Conservation (phyloP, 2,113 vertebrate species). For the Dipodomys ordii region DNA sequence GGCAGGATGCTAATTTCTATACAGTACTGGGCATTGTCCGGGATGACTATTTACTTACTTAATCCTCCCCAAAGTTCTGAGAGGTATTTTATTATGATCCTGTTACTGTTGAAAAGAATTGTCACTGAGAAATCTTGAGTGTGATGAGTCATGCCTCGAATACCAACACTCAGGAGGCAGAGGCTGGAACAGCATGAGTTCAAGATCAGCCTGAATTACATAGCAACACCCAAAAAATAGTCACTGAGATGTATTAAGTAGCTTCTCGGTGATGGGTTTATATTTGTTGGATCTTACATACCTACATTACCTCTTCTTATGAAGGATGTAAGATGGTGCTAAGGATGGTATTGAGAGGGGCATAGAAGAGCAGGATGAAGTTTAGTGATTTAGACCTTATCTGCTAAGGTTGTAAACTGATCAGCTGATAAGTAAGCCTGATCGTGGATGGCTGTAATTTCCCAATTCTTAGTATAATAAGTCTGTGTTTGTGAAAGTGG, state of each 20-base stretch:
- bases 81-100: neutral
- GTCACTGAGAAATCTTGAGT: neutral
- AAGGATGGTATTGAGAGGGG: too few species aligned
- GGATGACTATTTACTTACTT: neutral
- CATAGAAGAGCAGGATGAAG: neutral
- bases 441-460: neutral
- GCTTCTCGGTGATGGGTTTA: neutral
- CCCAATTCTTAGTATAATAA: neutral
- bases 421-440: neutral
- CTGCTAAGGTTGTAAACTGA: neutral
- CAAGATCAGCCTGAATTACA: neutral
- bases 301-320: neutral
- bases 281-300: neutral
- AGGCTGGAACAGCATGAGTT: neutral
- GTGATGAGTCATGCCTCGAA: neutral
- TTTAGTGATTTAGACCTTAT: neutral
- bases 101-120: neutral
- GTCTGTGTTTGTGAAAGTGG: neutral
- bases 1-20: neutral
- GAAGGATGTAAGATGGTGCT: neutral
- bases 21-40: fast-evolving
- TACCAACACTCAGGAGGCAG: neutral
- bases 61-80: conserved; percentile 6
- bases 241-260: neutral
- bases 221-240: neutral